phyloP scores from a whole-genome alignment of 2,888 invertebrate genomes.

The Melinaea marsaeus region DNA sequence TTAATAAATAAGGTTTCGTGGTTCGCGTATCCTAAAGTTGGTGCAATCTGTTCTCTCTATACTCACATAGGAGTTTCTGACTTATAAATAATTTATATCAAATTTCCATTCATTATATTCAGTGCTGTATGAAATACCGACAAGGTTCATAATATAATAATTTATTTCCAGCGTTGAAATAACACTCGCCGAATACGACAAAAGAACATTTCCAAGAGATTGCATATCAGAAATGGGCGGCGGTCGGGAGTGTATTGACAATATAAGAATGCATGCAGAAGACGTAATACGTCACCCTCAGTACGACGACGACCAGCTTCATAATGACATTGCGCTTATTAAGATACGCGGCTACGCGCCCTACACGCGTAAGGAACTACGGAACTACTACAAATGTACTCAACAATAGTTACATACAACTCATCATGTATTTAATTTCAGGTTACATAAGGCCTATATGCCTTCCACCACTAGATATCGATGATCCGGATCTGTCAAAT shows the following conservation, averaged over 20 bases:
- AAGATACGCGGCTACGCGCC: slow-evolving; percentile 52
- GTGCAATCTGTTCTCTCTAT: not conserved
- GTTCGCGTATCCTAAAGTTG: not conserved
- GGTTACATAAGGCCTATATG: slow-evolving; percentile 68
- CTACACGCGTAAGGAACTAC: slow-evolving; percentile 53
- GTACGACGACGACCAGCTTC: slow-evolving; percentile 52
- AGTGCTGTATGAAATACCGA: not conserved
- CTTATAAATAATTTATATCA: slow-evolving; percentile 1
- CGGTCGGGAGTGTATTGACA: slow-evolving; percentile 56
- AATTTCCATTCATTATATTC: not conserved
- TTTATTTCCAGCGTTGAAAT: slow-evolving; percentile 53
- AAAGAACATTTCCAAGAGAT: slow-evolving; percentile 62
- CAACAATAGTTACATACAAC: not conserved
- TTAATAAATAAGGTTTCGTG: not conserved
- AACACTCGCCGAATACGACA: slow-evolving; percentile 64
- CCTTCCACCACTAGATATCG: slow-evolving; percentile 59
- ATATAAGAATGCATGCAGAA: slow-evolving; percentile 52
- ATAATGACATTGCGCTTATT: slow-evolving; percentile 64
- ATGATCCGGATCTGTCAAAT: slow-evolving; percentile 52
- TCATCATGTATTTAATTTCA: slow-evolving; percentile 39
- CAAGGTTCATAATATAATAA: not conserved
- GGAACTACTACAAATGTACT: not conserved
- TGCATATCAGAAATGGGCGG: slow-evolving; percentile 48
- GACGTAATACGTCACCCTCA: slow-evolving; percentile 49
- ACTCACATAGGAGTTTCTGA: not conserved